These are phyloP conservation scores for Oenanthe melanoleuca DNA, from an alignment of 2,113 vertebrate genomes.

Conservation along the genomic window DNA sequence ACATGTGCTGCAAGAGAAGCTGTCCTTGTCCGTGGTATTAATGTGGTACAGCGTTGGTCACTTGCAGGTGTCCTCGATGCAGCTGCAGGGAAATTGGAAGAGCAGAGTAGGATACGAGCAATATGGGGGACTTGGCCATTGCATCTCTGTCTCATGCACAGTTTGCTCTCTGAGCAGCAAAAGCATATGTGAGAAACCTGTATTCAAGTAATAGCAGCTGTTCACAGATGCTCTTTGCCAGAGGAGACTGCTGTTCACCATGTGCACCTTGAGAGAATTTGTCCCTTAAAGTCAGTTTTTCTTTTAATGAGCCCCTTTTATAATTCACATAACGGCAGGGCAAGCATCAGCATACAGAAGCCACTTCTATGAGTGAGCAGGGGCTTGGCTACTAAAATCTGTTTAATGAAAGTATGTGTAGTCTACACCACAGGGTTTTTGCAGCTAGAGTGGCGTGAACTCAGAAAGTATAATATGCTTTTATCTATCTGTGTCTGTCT, in stretches of 20 bases:
- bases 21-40: fast-evolving
- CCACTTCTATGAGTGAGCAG: neutral
- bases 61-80: neutral
- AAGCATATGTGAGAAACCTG: neutral
- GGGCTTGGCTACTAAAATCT: neutral
- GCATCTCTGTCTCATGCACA: fast-evolving
- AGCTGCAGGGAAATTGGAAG: neutral
- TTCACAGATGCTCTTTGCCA: neutral
- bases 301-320: neutral
- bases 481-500: fast-evolving
- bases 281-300: neutral
- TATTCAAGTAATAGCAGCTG: neutral
- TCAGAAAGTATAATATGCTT: neutral
- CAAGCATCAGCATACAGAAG: fast-evolving
- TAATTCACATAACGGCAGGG: neutral
- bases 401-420: neutral
- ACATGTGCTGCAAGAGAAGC: fast-evolving
- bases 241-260: neutral
- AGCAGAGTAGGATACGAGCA: neutral
- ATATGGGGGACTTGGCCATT: fast-evolving
- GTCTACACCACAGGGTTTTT: neutral
- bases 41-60: neutral
- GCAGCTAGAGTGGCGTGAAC: neutral
- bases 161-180: neutral
- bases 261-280: neutral